Percentiles rank a stretch among this genome's conserved stretches.
phyloP scores from a whole-genome alignment of 2,888 invertebrate genomes.

The Onchidella celtica region DNA sequence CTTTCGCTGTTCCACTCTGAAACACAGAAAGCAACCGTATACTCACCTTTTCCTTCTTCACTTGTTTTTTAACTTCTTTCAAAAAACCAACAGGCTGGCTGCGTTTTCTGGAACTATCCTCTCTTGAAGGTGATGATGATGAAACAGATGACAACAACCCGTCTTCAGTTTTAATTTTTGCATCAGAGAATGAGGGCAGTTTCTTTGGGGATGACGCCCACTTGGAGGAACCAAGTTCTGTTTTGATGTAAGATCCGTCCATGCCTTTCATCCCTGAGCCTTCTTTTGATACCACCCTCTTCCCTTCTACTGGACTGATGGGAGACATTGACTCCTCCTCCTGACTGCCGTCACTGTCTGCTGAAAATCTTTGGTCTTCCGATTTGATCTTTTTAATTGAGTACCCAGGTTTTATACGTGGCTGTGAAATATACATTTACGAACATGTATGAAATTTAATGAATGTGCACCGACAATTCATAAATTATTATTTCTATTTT shows the following conservation, averaged over 20 bases:
- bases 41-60: slow-evolving; percentile 46
- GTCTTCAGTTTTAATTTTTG: slow-evolving; percentile 36
- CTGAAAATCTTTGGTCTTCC: slow-evolving; percentile 49
- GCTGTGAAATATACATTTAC: not conserved
- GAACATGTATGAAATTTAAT: not conserved
- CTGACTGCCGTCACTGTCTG: slow-evolving; percentile 54
- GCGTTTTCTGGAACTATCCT: slow-evolving; percentile 19
- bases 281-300: slow-evolving; percentile 58
- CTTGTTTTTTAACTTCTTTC: slow-evolving; percentile 26
- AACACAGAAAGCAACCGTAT: no score
- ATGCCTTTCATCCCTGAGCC: slow-evolving; percentile 12
- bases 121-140: slow-evolving; percentile 1
- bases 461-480: not conserved
- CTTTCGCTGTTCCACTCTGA: no score
- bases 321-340: slow-evolving; percentile 44
- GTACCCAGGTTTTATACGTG: slow-evolving; percentile 12
- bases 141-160: not conserved
- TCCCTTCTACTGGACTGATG: slow-evolving; percentile 57
- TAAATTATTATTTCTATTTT: not conserved
- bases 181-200: slow-evolving; percentile 14
- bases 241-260: slow-evolving; percentile 23
- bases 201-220: slow-evolving; percentile 38
- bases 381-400: slow-evolving; percentile 12
- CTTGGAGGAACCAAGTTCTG: slow-evolving; percentile 22
- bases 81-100: not conserved